These are phyloP conservation scores for Xanthostigma xanthostigma DNA, from an alignment of 2,888 invertebrate species.

Conservation along the genomic window DNA sequence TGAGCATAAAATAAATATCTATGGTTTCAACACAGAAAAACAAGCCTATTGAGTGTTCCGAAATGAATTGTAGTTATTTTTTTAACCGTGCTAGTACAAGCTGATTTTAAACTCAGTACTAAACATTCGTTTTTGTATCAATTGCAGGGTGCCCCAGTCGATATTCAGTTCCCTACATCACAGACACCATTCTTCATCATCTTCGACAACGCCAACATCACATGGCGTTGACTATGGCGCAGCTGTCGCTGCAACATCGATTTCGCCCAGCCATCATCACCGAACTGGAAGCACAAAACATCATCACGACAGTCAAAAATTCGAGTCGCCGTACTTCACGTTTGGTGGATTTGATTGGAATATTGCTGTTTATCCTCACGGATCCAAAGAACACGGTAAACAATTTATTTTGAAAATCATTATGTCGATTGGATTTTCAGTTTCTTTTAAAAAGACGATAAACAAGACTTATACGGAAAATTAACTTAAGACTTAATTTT, in stretches of 20 bases:
- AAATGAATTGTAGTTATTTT: not conserved
- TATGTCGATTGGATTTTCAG: too few relatives aligned
- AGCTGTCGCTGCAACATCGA: constrained; percentile 19
- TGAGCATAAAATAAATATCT: too few relatives aligned
- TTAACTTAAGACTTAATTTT: too few relatives aligned
- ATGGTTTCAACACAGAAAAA: too few relatives aligned
- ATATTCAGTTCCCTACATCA: constrained; percentile 17
- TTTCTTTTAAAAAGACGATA: too few relatives aligned
- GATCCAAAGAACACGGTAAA: constrained; percentile 13
- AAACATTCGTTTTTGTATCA: not conserved
- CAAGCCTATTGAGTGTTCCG: too few relatives aligned
- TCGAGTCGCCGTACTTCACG: constrained; percentile 55
- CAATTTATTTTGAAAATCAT: too few relatives aligned
- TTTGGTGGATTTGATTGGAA: constrained; percentile 78
- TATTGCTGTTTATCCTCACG: constrained; percentile 43
- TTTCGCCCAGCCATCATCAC: constrained; percentile 11
- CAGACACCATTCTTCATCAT: constrained; percentile 4
- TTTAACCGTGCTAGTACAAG: not conserved
- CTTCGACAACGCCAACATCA: constrained; percentile 17
- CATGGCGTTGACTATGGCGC: constrained; percentile 22
- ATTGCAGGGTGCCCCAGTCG: constrained; percentile 35
- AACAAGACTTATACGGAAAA: too few relatives aligned
- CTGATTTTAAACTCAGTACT: not conserved
- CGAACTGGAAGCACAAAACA: constrained; percentile 3
- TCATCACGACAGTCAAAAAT: constrained; percentile 21